Percentiles rank a stretch among this genome's conserved stretches.
Evolutionary conservation across 2,797 vertebrate genomes (phyloP).

Genomic region (Chrosomus eos): DNA sequence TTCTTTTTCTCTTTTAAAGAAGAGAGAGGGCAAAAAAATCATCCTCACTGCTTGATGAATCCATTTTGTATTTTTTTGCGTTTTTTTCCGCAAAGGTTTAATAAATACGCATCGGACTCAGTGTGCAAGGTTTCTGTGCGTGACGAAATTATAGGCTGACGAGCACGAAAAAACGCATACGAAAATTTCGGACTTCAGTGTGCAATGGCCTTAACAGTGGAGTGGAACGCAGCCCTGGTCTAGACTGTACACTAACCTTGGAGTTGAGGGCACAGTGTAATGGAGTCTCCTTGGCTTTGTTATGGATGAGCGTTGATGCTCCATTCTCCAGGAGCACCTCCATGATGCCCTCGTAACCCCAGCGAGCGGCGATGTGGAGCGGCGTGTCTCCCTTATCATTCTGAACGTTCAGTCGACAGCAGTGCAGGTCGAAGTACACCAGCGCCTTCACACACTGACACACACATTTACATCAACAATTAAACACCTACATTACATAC

Average conservation of each 20-base stretch:
- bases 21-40: no score
- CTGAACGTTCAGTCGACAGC: constrained; percentile 86
- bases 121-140: no score
- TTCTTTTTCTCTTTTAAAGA: no score
- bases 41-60: no score
- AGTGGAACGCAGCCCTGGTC: no score
- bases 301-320: constrained; percentile 80
- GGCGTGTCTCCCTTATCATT: constrained; percentile 96
- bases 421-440: constrained; percentile 90
- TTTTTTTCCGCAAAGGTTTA: no score
- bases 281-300: constrained; percentile 87
- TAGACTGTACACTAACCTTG: constrained; percentile 73
- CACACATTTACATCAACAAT: constrained; percentile 49
- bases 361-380: constrained; percentile 91
- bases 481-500: background rate
- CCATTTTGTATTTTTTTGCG: no score
- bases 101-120: no score
- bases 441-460: constrained; percentile 95
- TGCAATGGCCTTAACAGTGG: no score
- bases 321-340: constrained; percentile 93
- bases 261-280: constrained; percentile 91
- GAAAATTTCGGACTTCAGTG: no score
- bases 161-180: no score
- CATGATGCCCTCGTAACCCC: constrained; percentile 95
- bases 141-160: no score